Evolutionary conservation across 2,797 vertebrate genomes (phyloP).

Genomic region (Hozukius guyotensis): DNA sequence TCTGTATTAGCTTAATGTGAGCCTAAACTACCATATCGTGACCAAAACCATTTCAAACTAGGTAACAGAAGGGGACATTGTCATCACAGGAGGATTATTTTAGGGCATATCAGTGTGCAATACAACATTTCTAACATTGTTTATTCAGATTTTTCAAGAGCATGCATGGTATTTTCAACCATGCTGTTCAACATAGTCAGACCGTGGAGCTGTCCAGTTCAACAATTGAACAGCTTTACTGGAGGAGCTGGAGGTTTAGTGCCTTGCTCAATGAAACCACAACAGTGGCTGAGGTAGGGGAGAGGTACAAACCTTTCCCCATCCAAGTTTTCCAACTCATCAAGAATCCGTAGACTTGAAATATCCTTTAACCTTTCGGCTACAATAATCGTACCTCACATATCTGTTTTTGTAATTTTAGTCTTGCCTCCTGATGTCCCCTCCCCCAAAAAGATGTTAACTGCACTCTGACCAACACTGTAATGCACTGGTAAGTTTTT

Average conservation of each 20-base stretch:
- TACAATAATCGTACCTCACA: background rate
- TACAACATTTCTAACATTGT: slow-evolving; percentile 2
- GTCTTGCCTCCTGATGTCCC: background rate
- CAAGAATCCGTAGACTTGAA: slow-evolving; percentile 29
- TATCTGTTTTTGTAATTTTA: background rate
- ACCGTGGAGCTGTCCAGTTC: background rate
- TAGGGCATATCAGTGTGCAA: slow-evolving; percentile 33
- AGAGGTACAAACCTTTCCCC: background rate
- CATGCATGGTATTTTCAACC: background rate
- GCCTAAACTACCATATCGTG: background rate
- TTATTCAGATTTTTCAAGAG: slow-evolving; percentile 2
- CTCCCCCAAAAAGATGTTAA: background rate
- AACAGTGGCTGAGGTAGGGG: background rate
- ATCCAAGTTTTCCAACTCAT: background rate
- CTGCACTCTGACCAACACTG: slow-evolving; percentile 32
- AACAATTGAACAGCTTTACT: slow-evolving; percentile 19
- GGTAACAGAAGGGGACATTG: background rate
- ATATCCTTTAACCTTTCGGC: slow-evolving; percentile 13
- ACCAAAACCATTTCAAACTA: background rate
- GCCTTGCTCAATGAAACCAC: slow-evolving; percentile 57
- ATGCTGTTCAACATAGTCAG: background rate
- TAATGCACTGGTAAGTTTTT: slow-evolving; percentile 39
- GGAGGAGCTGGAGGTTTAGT: slow-evolving; percentile 42
- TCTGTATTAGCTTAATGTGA: background rate
- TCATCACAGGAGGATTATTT: background rate